Conservation (phyloP, 2,113 vertebrate genomes). For the Etheostoma spectabile region DNA sequence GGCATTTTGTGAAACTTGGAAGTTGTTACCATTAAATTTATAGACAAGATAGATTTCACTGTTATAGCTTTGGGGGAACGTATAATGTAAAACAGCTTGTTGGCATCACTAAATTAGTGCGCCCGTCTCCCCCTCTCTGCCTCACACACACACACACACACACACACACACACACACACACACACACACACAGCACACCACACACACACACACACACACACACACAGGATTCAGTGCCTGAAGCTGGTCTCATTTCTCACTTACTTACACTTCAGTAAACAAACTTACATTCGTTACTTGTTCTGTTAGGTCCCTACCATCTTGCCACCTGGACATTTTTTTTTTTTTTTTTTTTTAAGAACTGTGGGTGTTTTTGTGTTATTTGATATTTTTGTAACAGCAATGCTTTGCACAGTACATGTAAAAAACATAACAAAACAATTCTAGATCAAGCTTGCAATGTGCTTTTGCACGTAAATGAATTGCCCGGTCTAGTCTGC, state of each 20-base stretch:
- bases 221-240: slow-evolving; percentile 37
- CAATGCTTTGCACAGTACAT: neutral
- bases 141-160: slow-evolving; percentile 35
- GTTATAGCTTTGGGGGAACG: slow-evolving; percentile 61
- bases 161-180: slow-evolving; percentile 1
- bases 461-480: slow-evolving; percentile 1
- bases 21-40: slow-evolving; percentile 70
- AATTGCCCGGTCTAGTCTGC: neutral
- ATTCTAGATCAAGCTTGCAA: slow-evolving; percentile 1
- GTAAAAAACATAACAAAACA: neutral
- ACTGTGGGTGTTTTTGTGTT: slow-evolving; percentile 7
- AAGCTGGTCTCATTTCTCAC: slow-evolving; percentile 55
- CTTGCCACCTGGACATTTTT: slow-evolving; percentile 48
- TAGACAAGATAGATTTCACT: slow-evolving; percentile 65
- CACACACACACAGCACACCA: neutral
- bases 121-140: slow-evolving; percentile 36
- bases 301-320: slow-evolving; percentile 45
- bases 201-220: slow-evolving; percentile 26
- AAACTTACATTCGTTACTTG: slow-evolving; percentile 52
- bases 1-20: slow-evolving; percentile 49
- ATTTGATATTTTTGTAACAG: slow-evolving; percentile 14
- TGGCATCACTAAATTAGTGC: slow-evolving; percentile 67
- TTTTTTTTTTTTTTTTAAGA: slow-evolving; percentile 1
- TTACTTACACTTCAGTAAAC: slow-evolving; percentile 59
- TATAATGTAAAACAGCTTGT: slow-evolving; percentile 74